Evolutionary conservation across 2,888 invertebrate species (phyloP).

Genomic region (Philaethria dido): DNA sequence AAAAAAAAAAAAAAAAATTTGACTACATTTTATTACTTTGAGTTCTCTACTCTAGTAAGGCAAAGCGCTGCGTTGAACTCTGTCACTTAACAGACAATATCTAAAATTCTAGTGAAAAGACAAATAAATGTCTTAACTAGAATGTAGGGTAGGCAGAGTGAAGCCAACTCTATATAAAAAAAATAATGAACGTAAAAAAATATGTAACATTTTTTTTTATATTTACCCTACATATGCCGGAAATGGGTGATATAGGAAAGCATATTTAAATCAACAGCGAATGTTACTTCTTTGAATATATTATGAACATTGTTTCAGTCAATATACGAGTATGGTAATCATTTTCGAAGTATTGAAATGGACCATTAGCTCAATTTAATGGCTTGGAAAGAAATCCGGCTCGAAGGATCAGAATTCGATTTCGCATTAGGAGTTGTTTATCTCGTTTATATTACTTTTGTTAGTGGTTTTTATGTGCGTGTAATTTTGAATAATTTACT

Average conservation of each 20-base stretch:
- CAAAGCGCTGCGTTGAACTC: too few species aligned
- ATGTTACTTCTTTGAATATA: conserved; percentile 27
- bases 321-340: conserved; percentile 40
- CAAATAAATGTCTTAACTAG: too few species aligned
- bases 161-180: too few species aligned
- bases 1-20: too few species aligned
- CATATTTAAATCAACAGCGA: conserved; percentile 18
- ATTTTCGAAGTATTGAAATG: conserved; percentile 37
- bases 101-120: too few species aligned
- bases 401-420: conserved; percentile 32
- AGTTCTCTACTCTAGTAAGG: too few species aligned
- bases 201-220: too few species aligned
- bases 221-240: too few species aligned
- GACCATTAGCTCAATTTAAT: conserved; percentile 47
- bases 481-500: neutral
- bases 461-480: conserved; percentile 3
- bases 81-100: too few species aligned
- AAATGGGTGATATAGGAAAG: neutral
- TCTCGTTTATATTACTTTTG: conserved; percentile 19
- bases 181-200: too few species aligned
- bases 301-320: conserved; percentile 35
- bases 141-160: too few species aligned
- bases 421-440: conserved; percentile 20
- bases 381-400: conserved; percentile 43
- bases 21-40: too few species aligned